These are phyloP conservation scores for Zophobas atratus DNA, from an alignment of 1,140 invertebrate genomes.

Conservation along the genomic window DNA sequence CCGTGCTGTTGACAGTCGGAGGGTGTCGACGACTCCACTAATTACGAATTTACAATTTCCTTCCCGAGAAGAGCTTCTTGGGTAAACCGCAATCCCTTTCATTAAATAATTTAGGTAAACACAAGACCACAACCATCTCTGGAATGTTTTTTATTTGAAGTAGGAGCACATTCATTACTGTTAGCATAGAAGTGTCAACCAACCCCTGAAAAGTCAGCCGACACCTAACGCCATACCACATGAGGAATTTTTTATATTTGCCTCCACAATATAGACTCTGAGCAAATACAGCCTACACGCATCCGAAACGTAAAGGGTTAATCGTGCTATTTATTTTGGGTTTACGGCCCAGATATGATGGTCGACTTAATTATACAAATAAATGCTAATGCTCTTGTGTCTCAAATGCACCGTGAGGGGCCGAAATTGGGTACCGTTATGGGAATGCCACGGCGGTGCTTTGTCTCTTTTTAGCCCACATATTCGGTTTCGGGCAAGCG, in stretches of 20 bases:
- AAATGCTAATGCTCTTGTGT: slow-evolving; percentile 1
- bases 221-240: slow-evolving; percentile 41
- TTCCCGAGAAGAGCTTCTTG: slow-evolving; percentile 32
- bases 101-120: slow-evolving; percentile 42
- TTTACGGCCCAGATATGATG: slow-evolving; percentile 41
- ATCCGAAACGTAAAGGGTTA: slow-evolving; percentile 35
- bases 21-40: slow-evolving; percentile 32
- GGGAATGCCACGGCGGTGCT: too few species aligned
- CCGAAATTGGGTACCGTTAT: neutral
- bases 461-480: too few species aligned
- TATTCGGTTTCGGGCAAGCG: too few species aligned
- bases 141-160: slow-evolving; percentile 42
- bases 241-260: slow-evolving; percentile 43
- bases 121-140: slow-evolving; percentile 35
- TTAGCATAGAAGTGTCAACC: slow-evolving; percentile 42
- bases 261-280: slow-evolving; percentile 38
- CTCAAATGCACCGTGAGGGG: too few species aligned
- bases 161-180: slow-evolving; percentile 42
- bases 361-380: slow-evolving; percentile 33
- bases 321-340: slow-evolving; percentile 40
- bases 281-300: slow-evolving; percentile 39
- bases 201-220: slow-evolving; percentile 42
- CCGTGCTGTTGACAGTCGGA: neutral
- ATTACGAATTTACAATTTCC: slow-evolving; percentile 42
- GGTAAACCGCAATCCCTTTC: slow-evolving; percentile 34